These are phyloP conservation scores for Danaus plexippus DNA, from an alignment of 1,140 invertebrate species.

Conservation along the genomic window DNA sequence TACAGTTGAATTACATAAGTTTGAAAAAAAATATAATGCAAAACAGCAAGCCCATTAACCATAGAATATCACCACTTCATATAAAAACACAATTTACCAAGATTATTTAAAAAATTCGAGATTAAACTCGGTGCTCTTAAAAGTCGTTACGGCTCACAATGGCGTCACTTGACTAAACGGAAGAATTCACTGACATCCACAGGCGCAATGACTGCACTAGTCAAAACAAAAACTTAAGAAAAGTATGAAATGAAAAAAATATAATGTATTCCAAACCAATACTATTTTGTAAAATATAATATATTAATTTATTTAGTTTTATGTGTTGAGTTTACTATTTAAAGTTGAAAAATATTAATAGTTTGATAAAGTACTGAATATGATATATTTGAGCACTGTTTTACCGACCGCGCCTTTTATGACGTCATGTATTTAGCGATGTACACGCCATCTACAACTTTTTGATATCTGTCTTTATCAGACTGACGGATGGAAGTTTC, in stretches of 20 bases:
- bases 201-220: conserved; percentile 43
- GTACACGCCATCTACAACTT: conserved; percentile 70
- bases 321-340: no score
- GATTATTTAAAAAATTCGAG: conserved; percentile 78
- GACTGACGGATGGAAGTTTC: conserved; percentile 73
- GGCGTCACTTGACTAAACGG: conserved; percentile 76
- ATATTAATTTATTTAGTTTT: no score
- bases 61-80: conserved; percentile 52
- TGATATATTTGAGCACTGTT: conserved; percentile 18
- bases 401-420: conserved; percentile 26
- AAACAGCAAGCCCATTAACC: conserved; percentile 32
- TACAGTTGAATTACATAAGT: conserved; percentile 56
- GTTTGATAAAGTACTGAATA: conserved; percentile 2
- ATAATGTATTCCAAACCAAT: no score
- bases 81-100: conserved; percentile 73
- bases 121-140: conserved; percentile 74
- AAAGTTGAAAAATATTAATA: no score
- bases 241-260: no score
- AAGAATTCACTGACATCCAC: conserved; percentile 55
- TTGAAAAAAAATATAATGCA: conserved; percentile 56
- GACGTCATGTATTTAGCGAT: conserved; percentile 26
- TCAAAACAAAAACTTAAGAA: conserved; percentile 18
- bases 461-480: conserved; percentile 39
- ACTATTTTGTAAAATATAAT: no score
- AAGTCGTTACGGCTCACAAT: conserved; percentile 86